phyloP scores from a whole-genome alignment of 2,888 invertebrate genomes.

The Calameuta pallipes region DNA sequence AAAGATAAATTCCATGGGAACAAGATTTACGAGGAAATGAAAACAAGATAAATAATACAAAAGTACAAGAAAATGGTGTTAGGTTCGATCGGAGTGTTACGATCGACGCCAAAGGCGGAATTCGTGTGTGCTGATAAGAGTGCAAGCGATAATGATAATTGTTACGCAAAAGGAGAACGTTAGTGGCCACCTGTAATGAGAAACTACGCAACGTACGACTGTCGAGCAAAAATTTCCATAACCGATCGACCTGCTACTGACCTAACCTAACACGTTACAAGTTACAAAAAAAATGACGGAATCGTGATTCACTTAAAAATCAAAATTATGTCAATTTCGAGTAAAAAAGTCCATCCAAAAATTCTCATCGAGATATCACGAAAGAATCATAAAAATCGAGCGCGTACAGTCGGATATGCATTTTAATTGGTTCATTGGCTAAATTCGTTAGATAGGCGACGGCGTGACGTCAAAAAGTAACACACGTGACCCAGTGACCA shows the following conservation, averaged over 20 bases:
- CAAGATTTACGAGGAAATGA: not conserved
- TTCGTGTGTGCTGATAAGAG: not conserved
- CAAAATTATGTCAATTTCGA: not conserved
- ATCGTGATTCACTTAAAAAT: not conserved
- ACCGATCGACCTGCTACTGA: not conserved
- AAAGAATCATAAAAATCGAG: not conserved
- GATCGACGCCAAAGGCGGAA: not conserved
- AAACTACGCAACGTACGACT: not conserved
- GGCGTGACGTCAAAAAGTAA: not conserved
- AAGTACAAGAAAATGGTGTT: conserved; percentile 18
- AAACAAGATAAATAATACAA: not conserved
- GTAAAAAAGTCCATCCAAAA: not conserved
- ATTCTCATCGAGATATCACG: not conserved
- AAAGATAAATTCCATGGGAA: not conserved
- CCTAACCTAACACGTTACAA: too few species aligned
- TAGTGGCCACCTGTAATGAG: not conserved
- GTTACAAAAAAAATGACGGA: too few species aligned
- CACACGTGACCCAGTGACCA: not conserved
- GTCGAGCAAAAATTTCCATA: not conserved
- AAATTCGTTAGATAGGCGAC: not conserved
- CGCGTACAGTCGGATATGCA: too few species aligned
- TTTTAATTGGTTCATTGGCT: not conserved
- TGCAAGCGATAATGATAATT: not conserved
- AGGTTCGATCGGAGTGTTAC: conserved; percentile 4
- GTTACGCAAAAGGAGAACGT: not conserved